A percentile compares a stretch with the other conserved stretches of the same genome.
These are phyloP conservation scores for Cololabis saira DNA, from an alignment of 2,113 vertebrate species.

Conservation along the genomic window DNA sequence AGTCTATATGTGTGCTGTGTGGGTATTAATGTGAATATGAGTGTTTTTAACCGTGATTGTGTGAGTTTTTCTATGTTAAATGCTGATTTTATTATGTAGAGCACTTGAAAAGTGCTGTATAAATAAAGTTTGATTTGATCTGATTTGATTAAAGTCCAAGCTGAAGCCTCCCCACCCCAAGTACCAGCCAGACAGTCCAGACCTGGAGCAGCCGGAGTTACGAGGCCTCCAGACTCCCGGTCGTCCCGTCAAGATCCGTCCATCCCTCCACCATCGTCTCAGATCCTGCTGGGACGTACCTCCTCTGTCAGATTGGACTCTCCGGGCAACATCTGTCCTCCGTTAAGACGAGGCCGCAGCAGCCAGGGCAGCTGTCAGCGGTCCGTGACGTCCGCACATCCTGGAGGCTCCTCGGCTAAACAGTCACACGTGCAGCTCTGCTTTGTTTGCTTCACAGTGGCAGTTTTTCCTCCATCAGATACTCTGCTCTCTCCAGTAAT, in stretches of 20 bases:
- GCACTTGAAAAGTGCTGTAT: too few species aligned
- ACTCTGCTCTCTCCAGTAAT: not conserved
- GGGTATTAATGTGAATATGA: too few species aligned
- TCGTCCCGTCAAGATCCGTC: not conserved
- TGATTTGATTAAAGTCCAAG: too few species aligned
- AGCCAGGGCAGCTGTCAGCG: constrained; percentile 9
- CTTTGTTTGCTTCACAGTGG: not conserved
- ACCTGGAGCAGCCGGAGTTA: not conserved
- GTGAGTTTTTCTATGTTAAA: too few species aligned
- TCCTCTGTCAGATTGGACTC: not conserved
- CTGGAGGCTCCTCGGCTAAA: constrained; percentile 5
- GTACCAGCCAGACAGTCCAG: too few species aligned
- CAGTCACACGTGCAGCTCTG: constrained; percentile 2
- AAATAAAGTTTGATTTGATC: too few species aligned
- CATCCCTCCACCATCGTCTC: not conserved
- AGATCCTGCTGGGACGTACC: not conserved
- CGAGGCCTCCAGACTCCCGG: constrained; percentile 14
- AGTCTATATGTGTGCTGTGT: too few species aligned
- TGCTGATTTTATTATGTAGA: too few species aligned
- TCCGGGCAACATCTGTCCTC: constrained; percentile 31
- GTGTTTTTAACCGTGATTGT: too few species aligned
- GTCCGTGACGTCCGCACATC: constrained; percentile 16
- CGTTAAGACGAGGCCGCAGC: constrained; percentile 10
- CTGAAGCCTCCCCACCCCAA: too few species aligned
- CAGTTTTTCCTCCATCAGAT: constrained; percentile 6